Percentiles rank a stretch among this genome's conserved stretches.
Evolutionary conservation across 2,797 vertebrate species (phyloP).

Genomic region (Cirrhinus molitorella): DNA sequence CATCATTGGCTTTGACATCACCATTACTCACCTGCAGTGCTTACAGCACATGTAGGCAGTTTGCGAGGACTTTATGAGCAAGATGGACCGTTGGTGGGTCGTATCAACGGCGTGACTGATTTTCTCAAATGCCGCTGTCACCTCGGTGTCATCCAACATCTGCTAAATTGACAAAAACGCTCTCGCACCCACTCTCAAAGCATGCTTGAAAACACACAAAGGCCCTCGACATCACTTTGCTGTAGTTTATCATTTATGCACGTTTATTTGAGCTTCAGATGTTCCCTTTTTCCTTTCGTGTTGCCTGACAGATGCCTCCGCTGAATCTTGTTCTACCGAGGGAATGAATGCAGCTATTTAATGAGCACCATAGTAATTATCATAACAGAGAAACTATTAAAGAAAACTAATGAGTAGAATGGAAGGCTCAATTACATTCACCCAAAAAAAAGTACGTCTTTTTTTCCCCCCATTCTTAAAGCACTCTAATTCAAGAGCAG

Average conservation of each 20-base stretch:
- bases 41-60: not conserved
- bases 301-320: slow-evolving; percentile 45
- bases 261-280: slow-evolving; percentile 27
- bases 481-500: slow-evolving; percentile 30
- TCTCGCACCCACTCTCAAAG: not conserved
- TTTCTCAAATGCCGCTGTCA: slow-evolving; percentile 48
- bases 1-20: slow-evolving; percentile 47
- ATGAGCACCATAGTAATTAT: slow-evolving; percentile 67
- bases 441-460: slow-evolving; percentile 2
- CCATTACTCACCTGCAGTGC: slow-evolving; percentile 47
- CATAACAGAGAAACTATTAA: slow-evolving; percentile 61
- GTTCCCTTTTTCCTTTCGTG: slow-evolving; percentile 16
- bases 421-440: slow-evolving; percentile 43
- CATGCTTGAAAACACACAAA: slow-evolving; percentile 18
- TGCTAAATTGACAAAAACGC: not conserved
- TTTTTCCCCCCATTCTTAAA: not conserved
- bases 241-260: slow-evolving; percentile 34
- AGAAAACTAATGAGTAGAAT: slow-evolving; percentile 67
- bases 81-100: not conserved
- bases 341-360: slow-evolving; percentile 57
- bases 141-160: slow-evolving; percentile 43
- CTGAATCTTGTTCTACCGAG: slow-evolving; percentile 24
- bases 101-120: slow-evolving; percentile 7
- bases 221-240: not conserved
- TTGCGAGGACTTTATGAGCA: slow-evolving; percentile 1